Conservation (phyloP, 2,888 invertebrate genomes). For the Polydrusus pterygomalis region DNA sequence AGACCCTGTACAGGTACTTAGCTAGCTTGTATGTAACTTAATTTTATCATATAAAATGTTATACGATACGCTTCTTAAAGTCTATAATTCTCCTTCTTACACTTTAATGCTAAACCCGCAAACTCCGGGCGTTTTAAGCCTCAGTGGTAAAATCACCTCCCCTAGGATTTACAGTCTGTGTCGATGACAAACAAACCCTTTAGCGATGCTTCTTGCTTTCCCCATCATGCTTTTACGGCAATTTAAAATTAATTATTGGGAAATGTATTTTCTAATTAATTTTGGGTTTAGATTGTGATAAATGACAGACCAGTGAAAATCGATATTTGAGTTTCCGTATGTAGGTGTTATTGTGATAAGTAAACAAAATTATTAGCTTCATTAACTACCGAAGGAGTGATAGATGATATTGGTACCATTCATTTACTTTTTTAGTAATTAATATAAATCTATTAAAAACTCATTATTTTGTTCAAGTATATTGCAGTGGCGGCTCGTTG, state of each 20-base stretch:
- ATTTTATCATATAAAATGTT: slow-evolving; percentile 8
- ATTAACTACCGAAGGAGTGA: no score
- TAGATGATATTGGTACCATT: no score
- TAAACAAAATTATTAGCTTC: no score
- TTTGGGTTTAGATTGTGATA: slow-evolving; percentile 21
- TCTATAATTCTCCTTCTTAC: slow-evolving; percentile 20
- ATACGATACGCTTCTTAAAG: slow-evolving; percentile 4
- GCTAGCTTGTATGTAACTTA: background rate
- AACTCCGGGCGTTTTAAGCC: slow-evolving; percentile 42
- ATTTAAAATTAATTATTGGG: slow-evolving; percentile 43
- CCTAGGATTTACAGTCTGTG: slow-evolving; percentile 35
- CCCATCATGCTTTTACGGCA: slow-evolving; percentile 30
- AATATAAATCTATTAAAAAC: no score
- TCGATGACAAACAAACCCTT: slow-evolving; percentile 45
- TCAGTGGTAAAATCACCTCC: slow-evolving; percentile 34
- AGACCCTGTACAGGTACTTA: no score
- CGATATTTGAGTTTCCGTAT: slow-evolving; percentile 1
- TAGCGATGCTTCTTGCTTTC: slow-evolving; percentile 20
- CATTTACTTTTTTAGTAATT: no score
- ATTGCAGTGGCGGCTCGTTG: no score
- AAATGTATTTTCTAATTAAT: slow-evolving; percentile 44
- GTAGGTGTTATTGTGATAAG: no score
- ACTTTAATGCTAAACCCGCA: slow-evolving; percentile 17
- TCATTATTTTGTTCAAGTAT: no score
- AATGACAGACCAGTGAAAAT: slow-evolving; percentile 2